Evolutionary conservation across 1,140 invertebrate species (phyloP), one percentile per base, ranked within the genome.

Genomic region (Holotrichia oblita): DNA sequence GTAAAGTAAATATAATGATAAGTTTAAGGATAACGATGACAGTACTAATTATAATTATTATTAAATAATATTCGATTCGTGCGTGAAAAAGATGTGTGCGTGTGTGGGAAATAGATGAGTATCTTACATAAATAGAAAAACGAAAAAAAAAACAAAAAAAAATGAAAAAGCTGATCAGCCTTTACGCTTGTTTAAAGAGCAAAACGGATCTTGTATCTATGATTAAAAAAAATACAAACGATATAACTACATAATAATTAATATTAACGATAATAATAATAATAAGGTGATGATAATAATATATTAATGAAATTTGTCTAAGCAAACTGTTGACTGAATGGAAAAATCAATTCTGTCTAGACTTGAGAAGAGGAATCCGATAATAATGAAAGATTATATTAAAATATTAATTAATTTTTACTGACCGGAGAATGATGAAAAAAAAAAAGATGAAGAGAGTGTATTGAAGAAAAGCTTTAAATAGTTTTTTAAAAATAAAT

Each of bases 401-500:
- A 69, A 22, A 7, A 20, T 14, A 7, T 55, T 14, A 14, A 48
- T 64, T 64, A 64, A 27, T 69, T 24, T 27, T 69, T 27, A 69
- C 8, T 27, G 61, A 69, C 17, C 22, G 61, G 27, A 34, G 22
- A 69, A 69, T 12, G 22, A 55, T 27, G 6, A 64, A 22, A 22
- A 20, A 2, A 69, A 27, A 69, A 27, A 14, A 27, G 9, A 20
- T 9, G 20, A 10, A 27, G 22, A 69, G 61, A 69, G 17, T 69
- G 61, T 69, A 69, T 69, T 69, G 27, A 69, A 69, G 61, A 14
- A 69, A 69, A 69, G 61, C 61, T 69, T 69, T 69, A 69, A 69
- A 69, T 69, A 69, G 61, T 69, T 69, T 69, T 69, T 69, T 69
- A 69, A 69, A 69, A 69, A 69, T 69, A 69, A 69, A 69, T 69